A percentile compares a stretch with the other conserved stretches of the same genome.
Evolutionary conservation across 2,797 vertebrate species (phyloP).

Genomic region (Hemitrygon akajei): DNA sequence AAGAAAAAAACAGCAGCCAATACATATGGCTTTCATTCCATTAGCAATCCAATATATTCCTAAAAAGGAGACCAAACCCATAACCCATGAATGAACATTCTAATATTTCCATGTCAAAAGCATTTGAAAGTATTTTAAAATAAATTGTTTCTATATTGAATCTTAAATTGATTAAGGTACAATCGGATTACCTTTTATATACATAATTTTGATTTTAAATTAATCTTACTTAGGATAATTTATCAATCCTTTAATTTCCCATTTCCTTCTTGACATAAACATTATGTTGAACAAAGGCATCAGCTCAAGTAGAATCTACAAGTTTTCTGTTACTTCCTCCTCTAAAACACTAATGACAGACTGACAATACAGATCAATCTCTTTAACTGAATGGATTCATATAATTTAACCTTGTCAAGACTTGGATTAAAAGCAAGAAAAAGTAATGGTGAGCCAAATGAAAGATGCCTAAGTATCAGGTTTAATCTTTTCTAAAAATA

Average conservation of each 20-base stretch:
- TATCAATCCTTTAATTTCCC: not conserved
- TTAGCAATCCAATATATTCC: not conserved
- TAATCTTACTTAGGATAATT: not conserved
- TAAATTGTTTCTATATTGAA: not conserved
- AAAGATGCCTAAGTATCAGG: no score
- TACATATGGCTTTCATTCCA: not conserved
- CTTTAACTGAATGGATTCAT: not conserved
- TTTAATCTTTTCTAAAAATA: no score
- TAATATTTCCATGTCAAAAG: not conserved
- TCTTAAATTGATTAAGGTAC: not conserved
- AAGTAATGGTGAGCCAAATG: not conserved
- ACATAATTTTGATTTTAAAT: slow-evolving; percentile 8
- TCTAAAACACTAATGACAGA: not conserved
- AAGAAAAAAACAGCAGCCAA: not conserved
- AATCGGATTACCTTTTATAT: not conserved
- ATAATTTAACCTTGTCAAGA: not conserved
- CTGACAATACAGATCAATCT: not conserved
- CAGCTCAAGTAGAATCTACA: not conserved
- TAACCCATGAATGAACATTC: not conserved
- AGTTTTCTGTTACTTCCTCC: not conserved
- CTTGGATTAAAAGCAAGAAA: not conserved
- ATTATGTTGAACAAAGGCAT: not conserved
- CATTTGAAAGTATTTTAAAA: not conserved
- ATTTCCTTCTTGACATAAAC: not conserved
- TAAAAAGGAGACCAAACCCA: not conserved